phyloP scores from a whole-genome alignment of 2,797 vertebrate species.

The Etheostoma perlongum region DNA sequence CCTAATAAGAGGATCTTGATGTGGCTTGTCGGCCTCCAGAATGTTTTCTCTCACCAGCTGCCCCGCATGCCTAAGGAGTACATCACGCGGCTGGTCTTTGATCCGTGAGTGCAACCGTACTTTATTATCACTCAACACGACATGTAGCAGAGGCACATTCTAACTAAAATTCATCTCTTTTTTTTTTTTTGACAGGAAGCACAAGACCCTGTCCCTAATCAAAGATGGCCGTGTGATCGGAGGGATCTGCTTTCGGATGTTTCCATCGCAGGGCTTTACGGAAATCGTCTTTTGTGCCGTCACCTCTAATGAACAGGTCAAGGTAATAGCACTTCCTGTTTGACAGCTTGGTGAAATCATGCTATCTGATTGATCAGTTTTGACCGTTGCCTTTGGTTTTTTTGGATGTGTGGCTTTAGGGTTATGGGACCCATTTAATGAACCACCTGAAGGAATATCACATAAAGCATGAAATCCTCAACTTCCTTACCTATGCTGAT shows the following conservation, averaged over 20 bases:
- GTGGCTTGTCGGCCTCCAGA: constrained; percentile 99
- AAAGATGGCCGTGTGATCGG: constrained; percentile 99
- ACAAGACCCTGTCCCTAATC: constrained; percentile 98
- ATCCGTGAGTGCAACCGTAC: constrained; percentile 88
- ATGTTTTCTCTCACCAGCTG: constrained; percentile 97
- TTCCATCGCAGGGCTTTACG: constrained; percentile 97
- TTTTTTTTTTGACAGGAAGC: constrained; percentile 88
- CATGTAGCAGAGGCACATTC: not conserved
- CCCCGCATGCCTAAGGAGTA: constrained; percentile 99
- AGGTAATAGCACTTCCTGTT: constrained; percentile 83
- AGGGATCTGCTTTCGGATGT: constrained; percentile 99
- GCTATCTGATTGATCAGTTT: not conserved
- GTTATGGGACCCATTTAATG: constrained; percentile 98
- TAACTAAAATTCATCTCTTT: not conserved
- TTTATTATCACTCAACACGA: not conserved
- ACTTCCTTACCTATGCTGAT: constrained; percentile 98
- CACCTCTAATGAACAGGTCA: constrained; percentile 98
- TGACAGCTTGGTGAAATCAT: not conserved
- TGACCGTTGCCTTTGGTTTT: not conserved
- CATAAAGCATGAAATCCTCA: constrained; percentile 97
- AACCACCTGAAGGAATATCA: constrained; percentile 99
- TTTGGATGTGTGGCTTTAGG: constrained; percentile 78
- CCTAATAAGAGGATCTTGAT: constrained; percentile 98
- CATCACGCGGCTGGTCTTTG: constrained; percentile 98
- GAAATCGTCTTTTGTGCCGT: constrained; percentile 99